These are phyloP conservation scores for Lordiphosa mommai DNA, from an alignment of 1,140 invertebrate species.

Conservation along the genomic window DNA sequence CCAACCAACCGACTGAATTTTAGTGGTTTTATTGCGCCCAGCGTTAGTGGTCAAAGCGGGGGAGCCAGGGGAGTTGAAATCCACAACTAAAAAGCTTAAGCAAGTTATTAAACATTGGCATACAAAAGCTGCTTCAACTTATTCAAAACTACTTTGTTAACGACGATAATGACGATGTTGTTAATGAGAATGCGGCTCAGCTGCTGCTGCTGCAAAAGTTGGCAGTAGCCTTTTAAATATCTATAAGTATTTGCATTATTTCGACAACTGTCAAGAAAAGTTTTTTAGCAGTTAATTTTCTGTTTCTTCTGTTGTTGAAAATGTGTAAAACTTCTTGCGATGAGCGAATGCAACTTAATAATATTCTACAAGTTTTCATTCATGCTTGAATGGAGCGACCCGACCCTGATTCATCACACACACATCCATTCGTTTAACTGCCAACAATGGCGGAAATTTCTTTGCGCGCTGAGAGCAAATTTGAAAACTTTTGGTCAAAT, in stretches of 20 bases:
- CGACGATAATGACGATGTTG: constrained; percentile 19
- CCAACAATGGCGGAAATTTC: background rate
- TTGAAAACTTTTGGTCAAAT: constrained; percentile 33
- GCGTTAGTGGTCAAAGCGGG: background rate
- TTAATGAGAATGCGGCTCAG: constrained; percentile 34
- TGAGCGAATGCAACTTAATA: constrained; percentile 13
- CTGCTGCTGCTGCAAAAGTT: constrained; percentile 7
- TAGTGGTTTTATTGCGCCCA: constrained; percentile 7
- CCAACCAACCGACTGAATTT: constrained; percentile 8
- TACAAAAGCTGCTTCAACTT: constrained; percentile 34
- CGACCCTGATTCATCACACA: background rate
- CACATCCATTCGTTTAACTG: background rate
- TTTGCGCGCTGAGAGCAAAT: constrained; percentile 13
- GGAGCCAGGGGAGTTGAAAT: constrained; percentile 1
- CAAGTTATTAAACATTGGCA: constrained; percentile 36
- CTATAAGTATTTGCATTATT: too few relatives aligned
- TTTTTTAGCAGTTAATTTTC: too few relatives aligned
- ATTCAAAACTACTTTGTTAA: constrained; percentile 42
- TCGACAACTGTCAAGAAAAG: too few relatives aligned
- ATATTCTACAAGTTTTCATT: constrained; percentile 23
- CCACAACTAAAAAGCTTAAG: constrained; percentile 22
- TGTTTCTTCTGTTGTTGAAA: constrained; percentile 1
- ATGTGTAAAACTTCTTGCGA: background rate
- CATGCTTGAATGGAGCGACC: constrained; percentile 10
- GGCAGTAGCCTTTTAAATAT: background rate